phyloP scores from a whole-genome alignment of 2,888 invertebrate genomes.

The Caenorhabditis imperialis region DNA sequence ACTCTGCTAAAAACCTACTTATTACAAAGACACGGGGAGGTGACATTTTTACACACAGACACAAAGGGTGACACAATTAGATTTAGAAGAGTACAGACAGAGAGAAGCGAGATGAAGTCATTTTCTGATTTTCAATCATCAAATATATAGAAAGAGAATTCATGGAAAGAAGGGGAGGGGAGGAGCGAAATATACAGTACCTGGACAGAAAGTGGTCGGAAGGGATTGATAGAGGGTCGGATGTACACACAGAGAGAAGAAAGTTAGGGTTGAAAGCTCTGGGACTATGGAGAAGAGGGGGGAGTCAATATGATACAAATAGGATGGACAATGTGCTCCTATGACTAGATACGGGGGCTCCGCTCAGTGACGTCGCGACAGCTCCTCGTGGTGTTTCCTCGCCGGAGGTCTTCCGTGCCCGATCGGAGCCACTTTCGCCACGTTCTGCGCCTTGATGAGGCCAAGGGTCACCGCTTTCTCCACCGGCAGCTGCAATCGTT shows the following conservation, averaged over 20 bases:
- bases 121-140: constrained; percentile 24
- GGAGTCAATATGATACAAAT: constrained; percentile 49
- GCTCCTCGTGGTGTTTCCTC: constrained; percentile 32
- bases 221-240: constrained; percentile 18
- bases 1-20: constrained; percentile 33
- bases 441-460: constrained; percentile 74
- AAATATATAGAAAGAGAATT: constrained; percentile 50
- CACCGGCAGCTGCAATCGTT: constrained; percentile 72
- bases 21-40: constrained; percentile 44
- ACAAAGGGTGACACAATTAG: constrained; percentile 11
- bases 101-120: background rate
- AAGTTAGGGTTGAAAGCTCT: constrained; percentile 44
- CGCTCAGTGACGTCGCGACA: constrained; percentile 32
- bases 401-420: constrained; percentile 73
- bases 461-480: constrained; percentile 76
- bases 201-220: constrained; percentile 22
- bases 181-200: constrained; percentile 22
- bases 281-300: constrained; percentile 33
- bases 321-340: constrained; percentile 39
- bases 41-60: constrained; percentile 41
- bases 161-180: constrained; percentile 5
- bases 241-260: constrained; percentile 46
- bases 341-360: constrained; percentile 26
- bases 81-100: constrained; percentile 10
- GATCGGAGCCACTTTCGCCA: constrained; percentile 75